Evolutionary conservation across 2,888 invertebrate genomes (phyloP).

Genomic region (Archips crataeganus): DNA sequence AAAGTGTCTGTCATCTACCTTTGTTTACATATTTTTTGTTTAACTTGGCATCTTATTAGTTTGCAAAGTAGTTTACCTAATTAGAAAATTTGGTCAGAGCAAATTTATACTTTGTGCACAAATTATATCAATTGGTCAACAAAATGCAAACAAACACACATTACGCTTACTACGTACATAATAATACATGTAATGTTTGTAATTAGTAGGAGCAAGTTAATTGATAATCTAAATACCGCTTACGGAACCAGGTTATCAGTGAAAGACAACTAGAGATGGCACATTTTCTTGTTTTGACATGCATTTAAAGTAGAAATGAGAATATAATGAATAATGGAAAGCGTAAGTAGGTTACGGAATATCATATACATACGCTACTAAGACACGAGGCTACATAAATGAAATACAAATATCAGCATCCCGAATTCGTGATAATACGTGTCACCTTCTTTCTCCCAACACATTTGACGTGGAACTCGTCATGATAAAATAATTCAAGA

Average conservation of each 20-base stretch:
- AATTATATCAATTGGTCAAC: neutral
- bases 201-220: neutral
- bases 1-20: too few relatives aligned
- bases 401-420: slow-evolving; percentile 57
- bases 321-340: slow-evolving; percentile 16
- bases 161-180: neutral
- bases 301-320: slow-evolving; percentile 10
- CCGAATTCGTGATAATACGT: slow-evolving; percentile 80
- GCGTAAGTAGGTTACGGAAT: slow-evolving; percentile 9
- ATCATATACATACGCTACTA: slow-evolving; percentile 11
- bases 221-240: slow-evolving; percentile 4
- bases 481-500: slow-evolving; percentile 66
- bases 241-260: slow-evolving; percentile 32
- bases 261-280: slow-evolving; percentile 34
- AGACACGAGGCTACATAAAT: slow-evolving; percentile 27
- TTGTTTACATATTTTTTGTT: too few relatives aligned
- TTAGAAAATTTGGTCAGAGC: neutral
- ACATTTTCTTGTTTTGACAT: slow-evolving; percentile 40
- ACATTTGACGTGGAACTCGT: slow-evolving; percentile 85
- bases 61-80: neutral
- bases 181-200: neutral
- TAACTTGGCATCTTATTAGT: neutral
- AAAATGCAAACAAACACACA: neutral
- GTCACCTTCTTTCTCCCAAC: slow-evolving; percentile 81
- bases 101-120: neutral